Base-by-base conservation (phyloP, 2,113 vertebrate genomes). In the Australoheros scitulus region DNA sequence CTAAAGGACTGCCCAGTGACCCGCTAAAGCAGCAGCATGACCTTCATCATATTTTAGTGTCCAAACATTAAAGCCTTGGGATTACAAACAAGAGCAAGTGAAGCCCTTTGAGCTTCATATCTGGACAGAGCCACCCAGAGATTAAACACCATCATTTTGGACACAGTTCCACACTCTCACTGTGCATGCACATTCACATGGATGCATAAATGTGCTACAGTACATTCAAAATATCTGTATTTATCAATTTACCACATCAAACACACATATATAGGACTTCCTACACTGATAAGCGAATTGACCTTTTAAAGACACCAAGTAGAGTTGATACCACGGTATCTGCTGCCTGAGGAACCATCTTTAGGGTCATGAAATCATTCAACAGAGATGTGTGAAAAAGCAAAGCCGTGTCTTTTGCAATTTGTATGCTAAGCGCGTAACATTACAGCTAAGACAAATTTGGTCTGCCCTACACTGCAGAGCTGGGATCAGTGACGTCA, bases 101-200 rank as follows among this genome's bases (percentile, higher is more conserved):
- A 22, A 50, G 79, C 76, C 72, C 81, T 90, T 88, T 93, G 88
- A 91, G 89, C 82, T n/a, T 36, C 65, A 77, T 60, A 76, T 85
- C 72, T 84, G 85, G 70, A 90, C 59, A 79, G 76, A 84, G 87
- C 60, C 81, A 61, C 60, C 34, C 76, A 78, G 26, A 89, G 82
- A 90, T 88, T 78, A 89, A 86, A 80, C 87, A 65, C 55, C 43
- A 82, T 91, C 11, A 84, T 74, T 70, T 68, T 86, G 84, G 61
- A 76, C 0, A 0, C 70, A 87, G 76, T 84, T 75, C 13, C 63
- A 56, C 65, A 9, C 50, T 20, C 50, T 18, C 2, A 68, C 29
- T 6, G 1, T 11, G 11, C 17, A 59, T 34, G 78, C 57, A 24
- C 20, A 11, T 47, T 15, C 2, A 50, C 74, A 80, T 36, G 17